Evolutionary conservation across 2,888 invertebrate species (phyloP).

Genomic region (Dasysyrphus tricinctus): DNA sequence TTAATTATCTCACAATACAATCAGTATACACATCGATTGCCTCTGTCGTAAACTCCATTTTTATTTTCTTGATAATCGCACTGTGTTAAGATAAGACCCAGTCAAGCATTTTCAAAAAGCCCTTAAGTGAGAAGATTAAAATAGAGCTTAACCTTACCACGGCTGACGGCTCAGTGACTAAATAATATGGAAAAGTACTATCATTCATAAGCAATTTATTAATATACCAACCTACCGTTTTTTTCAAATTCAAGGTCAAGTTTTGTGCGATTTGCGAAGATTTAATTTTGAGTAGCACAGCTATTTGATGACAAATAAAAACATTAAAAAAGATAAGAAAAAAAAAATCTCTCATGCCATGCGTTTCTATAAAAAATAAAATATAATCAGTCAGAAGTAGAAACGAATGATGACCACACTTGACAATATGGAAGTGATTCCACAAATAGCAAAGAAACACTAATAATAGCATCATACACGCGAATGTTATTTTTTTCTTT

Average conservation of each 20-base stretch:
- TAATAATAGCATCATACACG: constrained; percentile 17
- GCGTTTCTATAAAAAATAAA: background rate
- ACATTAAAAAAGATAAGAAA: background rate
- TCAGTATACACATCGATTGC: background rate
- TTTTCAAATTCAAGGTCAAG: constrained; percentile 12
- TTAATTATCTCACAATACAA: background rate
- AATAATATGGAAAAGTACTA: constrained; percentile 24
- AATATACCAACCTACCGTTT: background rate
- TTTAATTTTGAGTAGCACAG: background rate
- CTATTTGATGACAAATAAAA: background rate
- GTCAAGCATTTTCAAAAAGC: background rate
- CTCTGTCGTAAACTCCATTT: background rate
- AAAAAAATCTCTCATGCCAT: background rate
- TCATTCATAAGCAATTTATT: background rate
- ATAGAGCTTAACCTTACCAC: background rate
- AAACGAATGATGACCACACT: constrained; percentile 6
- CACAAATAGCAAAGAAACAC: background rate
- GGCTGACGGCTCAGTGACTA: background rate
- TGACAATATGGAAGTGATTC: constrained; percentile 19
- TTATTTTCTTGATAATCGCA: background rate
- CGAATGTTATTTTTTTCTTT: constrained; percentile 8
- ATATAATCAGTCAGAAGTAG: background rate
- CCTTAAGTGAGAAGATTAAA: constrained; percentile 1
- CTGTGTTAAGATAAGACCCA: background rate
- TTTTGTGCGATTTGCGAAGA: background rate